Evolutionary conservation across 2,113 vertebrate genomes (phyloP).

Genomic region (Chunga burmeisteri): DNA sequence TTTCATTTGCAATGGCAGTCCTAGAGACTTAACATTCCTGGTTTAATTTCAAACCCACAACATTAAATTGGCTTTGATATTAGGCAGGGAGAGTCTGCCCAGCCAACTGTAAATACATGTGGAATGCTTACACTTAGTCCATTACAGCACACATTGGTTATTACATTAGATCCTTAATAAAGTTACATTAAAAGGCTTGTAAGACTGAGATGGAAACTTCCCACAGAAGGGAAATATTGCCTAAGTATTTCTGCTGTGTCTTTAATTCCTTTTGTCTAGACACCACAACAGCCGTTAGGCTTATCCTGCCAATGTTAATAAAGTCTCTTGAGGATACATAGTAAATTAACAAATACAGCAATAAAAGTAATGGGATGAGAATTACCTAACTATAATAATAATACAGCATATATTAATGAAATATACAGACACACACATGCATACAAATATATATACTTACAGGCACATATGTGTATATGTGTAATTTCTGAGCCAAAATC

Average conservation of each 20-base stretch:
- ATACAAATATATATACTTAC: not conserved
- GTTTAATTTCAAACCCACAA: not conserved
- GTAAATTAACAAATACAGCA: conserved; percentile 33
- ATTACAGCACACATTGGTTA: not conserved
- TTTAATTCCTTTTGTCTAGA: conserved; percentile 64
- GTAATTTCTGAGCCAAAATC: not conserved
- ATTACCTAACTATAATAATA: not conserved
- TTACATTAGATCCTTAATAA: conserved; percentile 12
- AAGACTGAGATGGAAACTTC: conserved; percentile 24
- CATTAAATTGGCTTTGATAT: not conserved
- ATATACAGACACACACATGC: not conserved
- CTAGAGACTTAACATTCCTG: not conserved
- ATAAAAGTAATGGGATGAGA: not conserved
- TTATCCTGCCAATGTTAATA: conserved; percentile 27
- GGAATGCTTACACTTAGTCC: conserved; percentile 21
- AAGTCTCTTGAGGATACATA: not conserved
- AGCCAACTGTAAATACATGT: conserved; percentile 16
- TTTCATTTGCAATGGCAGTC: not conserved
- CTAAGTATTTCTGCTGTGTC: conserved; percentile 29
- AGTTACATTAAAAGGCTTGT: conserved; percentile 19
- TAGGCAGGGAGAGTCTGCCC: not conserved
- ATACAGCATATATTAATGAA: not conserved
- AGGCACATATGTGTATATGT: not conserved
- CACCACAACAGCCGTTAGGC: not conserved
- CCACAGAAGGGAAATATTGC: conserved; percentile 34